Evolutionary conservation across 2,888 invertebrate species (phyloP).

Genomic region (Phragmatobia fuliginosa): DNA sequence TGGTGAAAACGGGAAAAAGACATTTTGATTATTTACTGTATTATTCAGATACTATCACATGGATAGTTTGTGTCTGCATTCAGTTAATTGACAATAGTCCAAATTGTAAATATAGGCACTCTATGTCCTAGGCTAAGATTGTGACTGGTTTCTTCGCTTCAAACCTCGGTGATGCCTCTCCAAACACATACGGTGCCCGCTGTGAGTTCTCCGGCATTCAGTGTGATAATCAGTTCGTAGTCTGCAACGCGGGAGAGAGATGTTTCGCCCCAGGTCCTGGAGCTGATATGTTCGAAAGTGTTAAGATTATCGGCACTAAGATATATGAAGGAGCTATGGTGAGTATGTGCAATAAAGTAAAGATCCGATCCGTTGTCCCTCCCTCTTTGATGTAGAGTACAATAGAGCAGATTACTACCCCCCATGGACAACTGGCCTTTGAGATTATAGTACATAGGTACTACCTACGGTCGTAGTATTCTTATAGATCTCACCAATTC

Average conservation of each 20-base stretch:
- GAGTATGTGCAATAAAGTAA: constrained; percentile 31
- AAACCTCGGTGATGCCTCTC: constrained; percentile 94
- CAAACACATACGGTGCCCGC: constrained; percentile 91
- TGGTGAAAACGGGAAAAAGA: too few species aligned
- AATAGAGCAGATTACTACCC: too few species aligned
- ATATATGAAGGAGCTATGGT: constrained; percentile 89
- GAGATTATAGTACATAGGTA: too few species aligned
- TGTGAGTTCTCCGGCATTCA: constrained; percentile 90
- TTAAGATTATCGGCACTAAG: constrained; percentile 90
- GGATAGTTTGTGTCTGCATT: background rate
- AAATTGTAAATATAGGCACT: background rate
- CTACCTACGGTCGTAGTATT: too few species aligned
- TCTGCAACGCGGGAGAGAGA: constrained; percentile 86
- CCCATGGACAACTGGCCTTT: too few species aligned
- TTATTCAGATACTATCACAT: too few species aligned
- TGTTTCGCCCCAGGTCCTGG: constrained; percentile 94
- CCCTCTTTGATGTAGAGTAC: background rate
- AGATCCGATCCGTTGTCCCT: background rate
- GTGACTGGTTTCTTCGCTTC: constrained; percentile 94
- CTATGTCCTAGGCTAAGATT: constrained; percentile 87
- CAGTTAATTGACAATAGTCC: background rate
- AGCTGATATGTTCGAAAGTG: constrained; percentile 93
- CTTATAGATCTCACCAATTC: too few species aligned
- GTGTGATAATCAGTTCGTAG: constrained; percentile 89
- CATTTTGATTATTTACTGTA: too few species aligned